Conservation (phyloP, 1,140 invertebrate species). For the Papilio polytes region DNA sequence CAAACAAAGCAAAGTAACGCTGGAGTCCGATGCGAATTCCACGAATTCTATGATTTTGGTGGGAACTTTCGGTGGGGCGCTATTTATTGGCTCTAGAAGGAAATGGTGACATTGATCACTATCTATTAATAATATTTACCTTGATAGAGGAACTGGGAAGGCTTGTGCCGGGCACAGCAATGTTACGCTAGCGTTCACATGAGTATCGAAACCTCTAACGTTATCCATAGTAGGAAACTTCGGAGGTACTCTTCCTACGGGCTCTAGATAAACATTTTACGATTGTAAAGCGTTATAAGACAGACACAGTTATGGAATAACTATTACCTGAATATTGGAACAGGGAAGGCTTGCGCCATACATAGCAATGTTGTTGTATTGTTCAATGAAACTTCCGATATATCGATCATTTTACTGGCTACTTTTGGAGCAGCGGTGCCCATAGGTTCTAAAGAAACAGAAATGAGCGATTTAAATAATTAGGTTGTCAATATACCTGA, state of each 20-base stretch:
- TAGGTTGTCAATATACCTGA: constrained; percentile 85
- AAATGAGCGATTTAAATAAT: constrained; percentile 52
- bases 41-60: constrained; percentile 82
- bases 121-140: constrained; percentile 77
- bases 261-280: constrained; percentile 66
- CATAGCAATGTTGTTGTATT: constrained; percentile 86
- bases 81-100: constrained; percentile 85
- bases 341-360: constrained; percentile 89
- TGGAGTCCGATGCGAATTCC: constrained; percentile 71
- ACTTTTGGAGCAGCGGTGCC: constrained; percentile 89
- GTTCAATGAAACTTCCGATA: constrained; percentile 69
- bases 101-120: constrained; percentile 60
- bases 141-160: constrained; percentile 86
- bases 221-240: constrained; percentile 88
- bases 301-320: constrained; percentile 41
- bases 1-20: constrained; percentile 86
- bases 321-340: constrained; percentile 87
- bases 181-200: constrained; percentile 79
- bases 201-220: constrained; percentile 84
- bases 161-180: constrained; percentile 87
- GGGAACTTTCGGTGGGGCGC: constrained; percentile 85
- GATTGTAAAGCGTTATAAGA: constrained; percentile 45
- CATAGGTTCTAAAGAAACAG: constrained; percentile 86
- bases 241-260: constrained; percentile 86
- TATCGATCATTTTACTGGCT: constrained; percentile 80